A percentile compares a stretch with the other conserved stretches of the same genome.
Evolutionary conservation across 1,140 invertebrate genomes (phyloP).

Genomic region (Pseudomyrmex dendroicus): DNA sequence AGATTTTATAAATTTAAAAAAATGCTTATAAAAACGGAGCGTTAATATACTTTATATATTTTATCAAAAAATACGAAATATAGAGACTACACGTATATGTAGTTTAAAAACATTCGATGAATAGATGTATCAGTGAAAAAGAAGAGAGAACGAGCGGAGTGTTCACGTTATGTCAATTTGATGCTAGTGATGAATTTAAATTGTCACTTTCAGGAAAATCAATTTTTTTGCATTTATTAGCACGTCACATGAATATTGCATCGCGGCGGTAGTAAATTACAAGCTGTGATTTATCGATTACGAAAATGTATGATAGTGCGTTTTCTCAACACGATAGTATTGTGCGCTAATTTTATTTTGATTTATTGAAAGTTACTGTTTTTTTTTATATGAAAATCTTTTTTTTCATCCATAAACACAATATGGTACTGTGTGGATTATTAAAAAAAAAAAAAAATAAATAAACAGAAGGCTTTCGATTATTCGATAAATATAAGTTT

Average conservation of each 20-base stretch:
- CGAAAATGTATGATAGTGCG: not conserved
- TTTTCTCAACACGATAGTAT: not conserved
- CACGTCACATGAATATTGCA: not conserved
- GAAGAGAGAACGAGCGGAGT: not conserved
- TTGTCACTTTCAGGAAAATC: not conserved
- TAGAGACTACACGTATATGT: no score
- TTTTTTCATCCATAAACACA: not conserved
- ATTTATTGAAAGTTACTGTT: not conserved
- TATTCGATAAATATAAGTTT: constrained; percentile 7
- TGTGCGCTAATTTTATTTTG: not conserved
- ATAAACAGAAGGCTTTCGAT: not conserved
- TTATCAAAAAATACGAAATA: no score
- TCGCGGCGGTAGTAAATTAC: constrained; percentile 5
- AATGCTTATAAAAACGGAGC: no score
- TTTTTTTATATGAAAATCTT: not conserved
- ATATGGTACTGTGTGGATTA: not conserved
- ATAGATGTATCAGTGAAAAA: not conserved
- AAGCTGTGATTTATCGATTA: constrained; percentile 8
- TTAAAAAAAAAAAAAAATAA: not conserved
- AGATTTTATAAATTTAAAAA: no score
- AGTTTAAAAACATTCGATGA: not conserved
- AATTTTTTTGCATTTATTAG: constrained; percentile 13
- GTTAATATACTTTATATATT: no score
- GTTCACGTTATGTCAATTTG: not conserved
- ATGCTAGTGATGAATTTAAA: constrained; percentile 16